Percentiles rank a stretch among this genome's conserved stretches.
Evolutionary conservation across 2,113 vertebrate genomes (phyloP).

Genomic region (Psittacula cyanocephala): DNA sequence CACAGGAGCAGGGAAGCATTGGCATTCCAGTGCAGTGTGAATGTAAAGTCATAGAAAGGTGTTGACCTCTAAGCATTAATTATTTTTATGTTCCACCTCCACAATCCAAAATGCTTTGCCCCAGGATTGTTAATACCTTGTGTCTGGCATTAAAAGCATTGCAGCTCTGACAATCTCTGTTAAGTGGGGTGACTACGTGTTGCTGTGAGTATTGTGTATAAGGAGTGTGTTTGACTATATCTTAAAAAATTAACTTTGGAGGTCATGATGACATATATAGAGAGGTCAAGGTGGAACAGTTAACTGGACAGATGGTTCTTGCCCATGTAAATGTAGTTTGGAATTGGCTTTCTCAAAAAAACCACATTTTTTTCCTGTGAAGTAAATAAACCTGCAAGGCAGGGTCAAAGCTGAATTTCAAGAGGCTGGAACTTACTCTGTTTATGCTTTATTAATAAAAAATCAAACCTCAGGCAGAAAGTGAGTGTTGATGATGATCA

Average conservation of each 20-base stretch:
- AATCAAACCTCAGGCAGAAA: neutral
- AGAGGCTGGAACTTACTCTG: neutral
- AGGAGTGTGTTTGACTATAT: neutral
- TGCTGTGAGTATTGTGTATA: neutral
- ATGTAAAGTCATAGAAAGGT: neutral
- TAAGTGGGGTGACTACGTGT: neutral
- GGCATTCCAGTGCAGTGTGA: neutral
- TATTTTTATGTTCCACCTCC: fast-evolving
- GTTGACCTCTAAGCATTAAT: neutral
- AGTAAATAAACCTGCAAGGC: neutral
- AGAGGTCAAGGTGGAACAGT: neutral
- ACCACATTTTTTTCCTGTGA: fast-evolving
- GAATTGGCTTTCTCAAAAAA: neutral
- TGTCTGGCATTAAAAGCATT: neutral
- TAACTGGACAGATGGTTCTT: neutral
- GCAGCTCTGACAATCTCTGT: neutral
- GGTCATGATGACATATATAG: neutral
- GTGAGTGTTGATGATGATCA: neutral
- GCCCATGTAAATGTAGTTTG: neutral
- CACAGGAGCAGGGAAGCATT: neutral
- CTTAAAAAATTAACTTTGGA: neutral
- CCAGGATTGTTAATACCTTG: neutral
- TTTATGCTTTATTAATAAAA: slow-evolving; percentile 17
- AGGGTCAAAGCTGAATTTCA: neutral
- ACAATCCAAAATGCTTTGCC: neutral